These are phyloP conservation scores for Archips crataeganus DNA, from an alignment of 2,888 invertebrate genomes.

Conservation along the genomic window DNA sequence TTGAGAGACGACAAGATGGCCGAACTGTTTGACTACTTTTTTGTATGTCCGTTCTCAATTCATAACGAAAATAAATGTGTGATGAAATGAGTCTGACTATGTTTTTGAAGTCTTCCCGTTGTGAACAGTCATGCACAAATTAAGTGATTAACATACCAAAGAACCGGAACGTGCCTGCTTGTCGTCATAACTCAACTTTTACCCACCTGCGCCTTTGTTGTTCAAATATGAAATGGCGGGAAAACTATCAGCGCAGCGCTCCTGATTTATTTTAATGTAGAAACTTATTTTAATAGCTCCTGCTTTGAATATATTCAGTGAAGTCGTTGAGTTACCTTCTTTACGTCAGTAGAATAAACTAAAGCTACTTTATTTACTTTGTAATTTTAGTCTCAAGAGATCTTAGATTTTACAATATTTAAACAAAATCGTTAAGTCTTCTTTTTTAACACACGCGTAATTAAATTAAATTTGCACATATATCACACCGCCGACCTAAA, in stretches of 20 bases:
- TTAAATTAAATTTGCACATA: background rate
- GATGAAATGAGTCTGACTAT: slow-evolving; percentile 4
- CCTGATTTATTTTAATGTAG: slow-evolving; percentile 11
- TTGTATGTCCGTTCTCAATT: slow-evolving; percentile 10
- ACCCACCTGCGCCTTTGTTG: slow-evolving; percentile 36
- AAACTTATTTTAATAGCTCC: slow-evolving; percentile 5
- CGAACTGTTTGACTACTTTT: background rate
- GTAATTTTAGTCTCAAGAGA: background rate
- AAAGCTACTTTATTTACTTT: too few relatives aligned
- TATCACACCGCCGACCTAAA: slow-evolving; percentile 3
- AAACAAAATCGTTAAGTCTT: background rate
- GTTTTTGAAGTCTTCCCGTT: slow-evolving; percentile 29
- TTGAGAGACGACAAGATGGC: background rate
- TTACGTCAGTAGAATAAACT: background rate
- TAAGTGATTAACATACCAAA: slow-evolving; percentile 43
- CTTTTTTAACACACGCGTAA: background rate
- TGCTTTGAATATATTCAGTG: background rate
- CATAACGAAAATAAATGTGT: slow-evolving; percentile 30
- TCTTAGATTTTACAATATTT: background rate
- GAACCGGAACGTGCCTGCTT: slow-evolving; percentile 39
- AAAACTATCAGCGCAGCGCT: slow-evolving; percentile 8
- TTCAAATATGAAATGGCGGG: slow-evolving; percentile 32
- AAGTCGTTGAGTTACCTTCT: background rate
- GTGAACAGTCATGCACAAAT: slow-evolving; percentile 41
- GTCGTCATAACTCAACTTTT: slow-evolving; percentile 43